A percentile compares a stretch with the other conserved stretches of the same genome.
Conservation (phyloP, 2,113 vertebrate species). For the Nycticorax nycticorax region DNA sequence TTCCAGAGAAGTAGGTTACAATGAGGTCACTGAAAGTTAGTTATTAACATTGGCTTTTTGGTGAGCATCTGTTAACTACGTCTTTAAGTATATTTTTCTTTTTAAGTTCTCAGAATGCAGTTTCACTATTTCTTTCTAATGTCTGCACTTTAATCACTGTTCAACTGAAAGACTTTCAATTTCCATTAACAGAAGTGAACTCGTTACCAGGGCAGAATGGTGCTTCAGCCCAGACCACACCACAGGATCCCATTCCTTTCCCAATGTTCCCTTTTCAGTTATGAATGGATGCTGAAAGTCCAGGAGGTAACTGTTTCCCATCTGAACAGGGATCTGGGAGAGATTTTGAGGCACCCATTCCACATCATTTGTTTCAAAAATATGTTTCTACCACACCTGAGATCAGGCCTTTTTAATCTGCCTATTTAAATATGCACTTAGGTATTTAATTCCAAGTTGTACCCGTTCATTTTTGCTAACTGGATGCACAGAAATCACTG, state of each 20-base stretch:
- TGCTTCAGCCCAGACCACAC: background rate
- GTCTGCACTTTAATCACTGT: background rate
- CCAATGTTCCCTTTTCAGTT: background rate
- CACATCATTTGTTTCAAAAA: background rate
- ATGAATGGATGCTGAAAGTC: background rate
- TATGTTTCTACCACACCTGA: background rate
- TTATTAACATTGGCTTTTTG: background rate
- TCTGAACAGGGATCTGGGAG: background rate
- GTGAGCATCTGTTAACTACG: background rate
- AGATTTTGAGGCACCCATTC: background rate
- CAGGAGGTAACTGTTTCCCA: background rate
- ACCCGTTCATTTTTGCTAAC: background rate
- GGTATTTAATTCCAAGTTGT: background rate
- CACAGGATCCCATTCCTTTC: background rate
- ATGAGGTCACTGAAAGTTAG: background rate
- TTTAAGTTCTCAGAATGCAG: background rate
- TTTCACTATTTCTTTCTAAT: background rate
- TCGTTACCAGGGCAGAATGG: background rate
- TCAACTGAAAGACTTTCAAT: background rate
- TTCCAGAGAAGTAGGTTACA: background rate
- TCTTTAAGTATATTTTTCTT: background rate
- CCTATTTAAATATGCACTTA: background rate
- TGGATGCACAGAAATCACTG: background rate
- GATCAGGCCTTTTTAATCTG: background rate
- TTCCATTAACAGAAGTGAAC: background rate